phyloP scores from a whole-genome alignment of 53 echinoderm and acorn worm species.

The Apostichopus leukothele region DNA sequence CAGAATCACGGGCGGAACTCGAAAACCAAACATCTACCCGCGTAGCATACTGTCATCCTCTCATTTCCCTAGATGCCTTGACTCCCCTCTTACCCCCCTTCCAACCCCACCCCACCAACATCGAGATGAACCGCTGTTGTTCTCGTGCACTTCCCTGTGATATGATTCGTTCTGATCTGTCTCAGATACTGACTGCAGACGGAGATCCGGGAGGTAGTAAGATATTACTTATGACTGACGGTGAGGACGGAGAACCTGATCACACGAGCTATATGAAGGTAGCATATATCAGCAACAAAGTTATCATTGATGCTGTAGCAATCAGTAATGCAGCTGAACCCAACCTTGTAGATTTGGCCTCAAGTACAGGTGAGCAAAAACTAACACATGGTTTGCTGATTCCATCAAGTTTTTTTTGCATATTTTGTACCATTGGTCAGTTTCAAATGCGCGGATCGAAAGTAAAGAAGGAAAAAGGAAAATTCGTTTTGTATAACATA shows the following conservation, averaged over 20 bases:
- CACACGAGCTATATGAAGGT: not conserved
- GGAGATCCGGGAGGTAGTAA: constrained; percentile 56
- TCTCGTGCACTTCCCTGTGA: no score
- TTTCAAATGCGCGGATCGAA: no score
- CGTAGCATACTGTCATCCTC: not conserved
- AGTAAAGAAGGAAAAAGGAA: not conserved
- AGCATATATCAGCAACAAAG: not conserved
- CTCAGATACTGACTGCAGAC: not conserved
- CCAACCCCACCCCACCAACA: not conserved
- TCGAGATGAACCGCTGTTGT: no score
- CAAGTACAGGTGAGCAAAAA: constrained; percentile 3
- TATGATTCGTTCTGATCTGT: no score
- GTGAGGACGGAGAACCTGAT: constrained; percentile 42
- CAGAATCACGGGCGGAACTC: no score
- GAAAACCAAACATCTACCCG: not conserved
- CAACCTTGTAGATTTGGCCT: not conserved
- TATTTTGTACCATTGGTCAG: not conserved
- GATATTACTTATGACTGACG: constrained; percentile 72
- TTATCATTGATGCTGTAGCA: constrained; percentile 3
- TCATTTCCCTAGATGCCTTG: not conserved
- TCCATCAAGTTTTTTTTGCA: not conserved
- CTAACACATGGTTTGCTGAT: no score
- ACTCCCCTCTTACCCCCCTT: not conserved
- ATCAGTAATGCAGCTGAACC: not conserved
- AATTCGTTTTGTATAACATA: not conserved